Evolutionary conservation across 2,888 invertebrate genomes (phyloP), one percentile per base, ranked within the genome.

Genomic region (Tolmerus cingulatus): DNA sequence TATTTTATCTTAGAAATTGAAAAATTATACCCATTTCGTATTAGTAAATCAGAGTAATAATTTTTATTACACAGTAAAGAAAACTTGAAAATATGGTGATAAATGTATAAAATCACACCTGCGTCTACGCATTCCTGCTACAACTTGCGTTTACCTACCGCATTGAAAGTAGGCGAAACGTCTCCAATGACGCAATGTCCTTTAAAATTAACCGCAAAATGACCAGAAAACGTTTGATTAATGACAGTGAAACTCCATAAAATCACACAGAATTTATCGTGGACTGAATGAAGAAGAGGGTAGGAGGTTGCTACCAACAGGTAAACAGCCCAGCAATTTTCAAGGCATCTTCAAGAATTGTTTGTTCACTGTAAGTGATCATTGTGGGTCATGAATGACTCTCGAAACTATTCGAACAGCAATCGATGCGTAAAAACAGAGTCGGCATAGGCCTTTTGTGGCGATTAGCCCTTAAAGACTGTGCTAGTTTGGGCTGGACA

Each of bases 181-280:
- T 9, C n/a, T 12, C 27, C 23, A 74, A 85, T 85, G 5, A 46
- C 27, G 85, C 27, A 85, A 43, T 85, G 23, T 40, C 85, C 74
- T 40, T 85, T 74, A 85, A 46, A 40, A 85, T 74, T 74, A 85
- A 85, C 85, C 85, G 34, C 85, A 85, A 85, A 85, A 74, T 85
- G 85, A 85, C 46, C 85, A 74, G 74, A 74, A 85, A 43, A 85
- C 27, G 40, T 85, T 85, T 85, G 85, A 85, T 85, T 85, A 85
- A 85, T 85, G 85, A 85, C 46, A 16, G 37, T 74, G n/a, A 43
- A 74, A 27, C 85, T 85, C 74, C 46, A 74, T 46, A 85, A 85
- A 85, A 85, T 85, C 85, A 74, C 74, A 46, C n/a, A 85, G 43
- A 74, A 40, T n/a, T 27, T 43, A 40, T 74, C 85, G 37, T 57